phyloP scores from a whole-genome alignment of 2,888 invertebrate genomes.

The Nephrotoma flavescens region DNA sequence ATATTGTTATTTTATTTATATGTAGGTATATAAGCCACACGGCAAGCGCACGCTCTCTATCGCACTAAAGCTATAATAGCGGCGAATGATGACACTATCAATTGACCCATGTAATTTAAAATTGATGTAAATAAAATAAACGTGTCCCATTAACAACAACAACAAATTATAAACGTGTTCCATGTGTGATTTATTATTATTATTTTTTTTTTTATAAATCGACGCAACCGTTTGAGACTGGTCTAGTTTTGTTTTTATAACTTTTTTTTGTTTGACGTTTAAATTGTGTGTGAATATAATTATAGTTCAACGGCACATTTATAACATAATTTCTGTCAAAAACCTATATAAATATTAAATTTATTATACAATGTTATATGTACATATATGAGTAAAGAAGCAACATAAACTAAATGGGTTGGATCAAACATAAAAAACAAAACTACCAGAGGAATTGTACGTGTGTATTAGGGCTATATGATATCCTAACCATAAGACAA shows the following conservation, averaged over 20 bases:
- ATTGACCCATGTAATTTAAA: not conserved
- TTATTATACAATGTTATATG: no score
- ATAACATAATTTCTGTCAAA: not conserved
- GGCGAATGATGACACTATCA: not conserved
- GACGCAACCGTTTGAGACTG: not conserved
- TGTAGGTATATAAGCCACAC: not conserved
- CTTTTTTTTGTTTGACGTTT: not conserved
- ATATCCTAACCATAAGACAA: not conserved
- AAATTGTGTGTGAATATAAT: not conserved
- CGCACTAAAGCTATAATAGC: not conserved
- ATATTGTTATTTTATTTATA: not conserved
- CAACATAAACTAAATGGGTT: no score
- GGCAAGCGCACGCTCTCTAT: not conserved
- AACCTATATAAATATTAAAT: no score
- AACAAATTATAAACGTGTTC: not conserved
- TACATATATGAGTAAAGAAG: not conserved
- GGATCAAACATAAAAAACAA: no score
- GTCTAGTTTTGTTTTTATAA: not conserved
- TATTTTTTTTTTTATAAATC: not conserved
- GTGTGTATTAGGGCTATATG: not conserved
- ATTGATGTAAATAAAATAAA: not conserved
- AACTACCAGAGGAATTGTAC: not conserved
- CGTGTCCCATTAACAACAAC: not conserved
- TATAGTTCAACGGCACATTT: not conserved
- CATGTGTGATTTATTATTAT: not conserved